Evolutionary conservation across 2,113 vertebrate species (phyloP), one percentile per base, ranked within the genome.

Genomic region (Ondatra zibethicus): DNA sequence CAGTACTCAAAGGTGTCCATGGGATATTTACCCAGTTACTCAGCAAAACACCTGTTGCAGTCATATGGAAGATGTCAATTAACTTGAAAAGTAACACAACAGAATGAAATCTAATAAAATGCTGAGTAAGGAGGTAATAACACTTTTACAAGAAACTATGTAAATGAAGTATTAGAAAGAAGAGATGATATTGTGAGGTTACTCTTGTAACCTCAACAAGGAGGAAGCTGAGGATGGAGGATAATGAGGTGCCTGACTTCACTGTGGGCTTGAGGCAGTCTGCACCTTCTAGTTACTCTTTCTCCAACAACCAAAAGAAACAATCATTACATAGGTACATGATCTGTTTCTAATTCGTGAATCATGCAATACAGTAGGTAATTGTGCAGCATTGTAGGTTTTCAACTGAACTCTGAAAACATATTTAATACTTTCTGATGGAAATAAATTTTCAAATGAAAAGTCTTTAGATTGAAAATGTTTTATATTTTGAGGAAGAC

Each of bases 161-260:
- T 78, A 95, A 98, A 97, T 27, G 55, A 87, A 5, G 89, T 31
- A 76, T 80, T 89, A 88, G 78, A 58, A 96, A 94, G 90, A 96
- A 52, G 21, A n/a, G 6, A 6, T 27, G 45, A 19, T n/a, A 29
- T 27, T 10, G 1, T 52, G 45, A 23, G n/a, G n/a, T 12, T 42
- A n/a, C 3, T 68, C 11, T 36, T 52, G 5, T n/a, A 23, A 50
- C 17, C 85, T 47, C 84, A 68, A 13, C 5, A 50, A 33, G 3
- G 7, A 45, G 17, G 42, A 70, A 33, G 31, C 11, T 52, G 21
- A n/a, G 47, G 23, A 23, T 68, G 7, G 33, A 52, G 31, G 21
- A 27, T 16, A 23, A 72, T 52, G 29, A n/a, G 21, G 33, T 9
- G 3, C 31, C 1, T 66, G 42, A 47, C 58, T 29, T 33, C n/a